Evolutionary conservation across 2,888 invertebrate species (phyloP), one percentile per base, ranked within the genome.

Genomic region (Drosophila falleni): DNA sequence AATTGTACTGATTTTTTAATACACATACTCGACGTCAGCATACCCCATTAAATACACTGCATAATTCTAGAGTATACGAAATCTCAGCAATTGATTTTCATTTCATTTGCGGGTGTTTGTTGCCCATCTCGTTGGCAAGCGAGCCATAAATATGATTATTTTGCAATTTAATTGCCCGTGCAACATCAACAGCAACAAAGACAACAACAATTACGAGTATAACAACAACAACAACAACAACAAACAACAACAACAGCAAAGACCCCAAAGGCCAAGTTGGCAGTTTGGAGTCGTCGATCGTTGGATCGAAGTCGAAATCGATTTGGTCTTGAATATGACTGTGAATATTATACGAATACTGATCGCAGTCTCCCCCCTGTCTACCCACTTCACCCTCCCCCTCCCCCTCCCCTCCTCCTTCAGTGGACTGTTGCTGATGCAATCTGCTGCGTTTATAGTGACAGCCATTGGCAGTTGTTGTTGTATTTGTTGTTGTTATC

Each of bases 141-240:
- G 53, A 50, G 76, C 72, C 75, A 82, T 87, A 87, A 84, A 84
- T 80, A 79, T 82, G 74, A 87, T 85, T 81, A 87, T 87, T 84
- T 87, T 70, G 79, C 87, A 82, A 89, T 88, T 86, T 88, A 86
- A 86, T 86, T 86, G 86, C 88, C 75, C 72, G 61, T 62, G 58
- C 37, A 55, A 58, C 49, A 47, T 26, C 49, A 47, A 53, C 64
- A 55, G 35, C 58, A 49, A 39, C 11, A 11, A 50, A 23, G 31
- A 37, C 35, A 50, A 41, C 16, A 29, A 59, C 37, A 29, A 42
- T 33, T 41, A 37, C 5, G 41, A 65, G n/a, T 41, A 39, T 35
- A 47, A 53, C 64, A 55, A 39, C 54, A 55, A 31, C 58, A 49
- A 44, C 41, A 42, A 55, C 55, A 55, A 42, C 31, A n/a, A n/a